Evolutionary conservation across 2,113 vertebrate genomes (phyloP).

Genomic region (Ptilorrhoa leucosticta): DNA sequence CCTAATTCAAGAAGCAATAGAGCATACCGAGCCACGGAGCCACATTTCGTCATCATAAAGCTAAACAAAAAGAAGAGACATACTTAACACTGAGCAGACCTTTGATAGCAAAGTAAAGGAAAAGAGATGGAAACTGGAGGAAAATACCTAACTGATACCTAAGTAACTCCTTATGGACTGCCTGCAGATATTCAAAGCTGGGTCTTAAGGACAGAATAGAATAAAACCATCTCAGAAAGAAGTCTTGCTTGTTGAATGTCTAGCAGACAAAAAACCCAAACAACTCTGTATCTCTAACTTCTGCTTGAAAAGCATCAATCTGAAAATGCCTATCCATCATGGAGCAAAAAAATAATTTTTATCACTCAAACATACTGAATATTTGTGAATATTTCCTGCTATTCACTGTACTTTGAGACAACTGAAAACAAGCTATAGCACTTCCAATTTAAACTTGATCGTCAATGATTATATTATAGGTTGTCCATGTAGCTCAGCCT

Average conservation of each 20-base stretch:
- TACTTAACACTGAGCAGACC: background rate
- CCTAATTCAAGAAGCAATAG: background rate
- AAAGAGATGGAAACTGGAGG: background rate
- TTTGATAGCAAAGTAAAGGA: background rate
- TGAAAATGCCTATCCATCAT: background rate
- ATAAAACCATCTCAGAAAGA: background rate
- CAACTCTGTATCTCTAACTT: background rate
- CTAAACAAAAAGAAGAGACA: background rate
- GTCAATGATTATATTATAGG: background rate
- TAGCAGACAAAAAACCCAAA: background rate
- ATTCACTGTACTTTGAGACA: background rate
- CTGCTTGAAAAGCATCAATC: background rate
- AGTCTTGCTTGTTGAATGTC: background rate
- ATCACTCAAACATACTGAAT: background rate
- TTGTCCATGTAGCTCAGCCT: background rate
- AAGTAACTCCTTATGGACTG: background rate
- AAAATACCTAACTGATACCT: background rate
- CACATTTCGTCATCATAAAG: background rate
- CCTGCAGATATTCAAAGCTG: background rate
- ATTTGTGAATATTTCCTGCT: background rate
- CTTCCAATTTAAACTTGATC: background rate
- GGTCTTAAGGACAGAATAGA: background rate
- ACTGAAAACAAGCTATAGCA: background rate
- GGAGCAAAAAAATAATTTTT: background rate
- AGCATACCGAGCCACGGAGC: background rate